phyloP scores from a whole-genome alignment of 2,113 vertebrate genomes.

The Pica pica region DNA sequence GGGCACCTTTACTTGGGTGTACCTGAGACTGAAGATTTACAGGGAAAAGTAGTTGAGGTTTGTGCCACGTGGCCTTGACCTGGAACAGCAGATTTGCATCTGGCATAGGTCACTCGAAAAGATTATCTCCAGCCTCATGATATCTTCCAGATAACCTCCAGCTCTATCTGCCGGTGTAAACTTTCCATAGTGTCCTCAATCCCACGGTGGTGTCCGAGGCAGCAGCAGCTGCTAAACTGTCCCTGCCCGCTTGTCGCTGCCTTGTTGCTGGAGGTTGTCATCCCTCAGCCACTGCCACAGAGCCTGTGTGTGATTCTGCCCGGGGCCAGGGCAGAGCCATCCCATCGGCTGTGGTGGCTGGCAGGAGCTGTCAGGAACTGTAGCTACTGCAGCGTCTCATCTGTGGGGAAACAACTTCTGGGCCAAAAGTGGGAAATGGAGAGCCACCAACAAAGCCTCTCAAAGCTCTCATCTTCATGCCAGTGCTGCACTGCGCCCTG shows the following conservation, averaged over 20 bases:
- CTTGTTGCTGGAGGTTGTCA: background rate
- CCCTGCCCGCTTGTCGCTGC: background rate
- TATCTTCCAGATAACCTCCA: background rate
- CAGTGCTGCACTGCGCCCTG: no score
- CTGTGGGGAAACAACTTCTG: background rate
- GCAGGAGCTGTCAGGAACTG: background rate
- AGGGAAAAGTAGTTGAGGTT: background rate
- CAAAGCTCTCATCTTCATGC: background rate
- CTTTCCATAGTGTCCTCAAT: background rate
- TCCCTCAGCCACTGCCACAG: fast-evolving
- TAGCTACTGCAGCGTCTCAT: background rate
- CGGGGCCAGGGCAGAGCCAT: background rate
- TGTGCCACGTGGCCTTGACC: background rate
- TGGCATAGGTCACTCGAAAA: background rate
- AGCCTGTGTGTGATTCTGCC: background rate
- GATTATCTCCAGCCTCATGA: fast-evolving
- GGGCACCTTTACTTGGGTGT: background rate
- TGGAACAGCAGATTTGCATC: background rate
- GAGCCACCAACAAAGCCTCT: background rate
- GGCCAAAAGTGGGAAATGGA: background rate
- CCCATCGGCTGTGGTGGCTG: fast-evolving
- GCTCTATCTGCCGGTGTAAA: background rate
- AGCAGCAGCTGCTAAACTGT: background rate
- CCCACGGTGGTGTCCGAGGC: fast-evolving
- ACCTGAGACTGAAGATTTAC: background rate